Base-by-base conservation (phyloP, 2,888 invertebrate genomes). In the Xylota sylvarum region DNA sequence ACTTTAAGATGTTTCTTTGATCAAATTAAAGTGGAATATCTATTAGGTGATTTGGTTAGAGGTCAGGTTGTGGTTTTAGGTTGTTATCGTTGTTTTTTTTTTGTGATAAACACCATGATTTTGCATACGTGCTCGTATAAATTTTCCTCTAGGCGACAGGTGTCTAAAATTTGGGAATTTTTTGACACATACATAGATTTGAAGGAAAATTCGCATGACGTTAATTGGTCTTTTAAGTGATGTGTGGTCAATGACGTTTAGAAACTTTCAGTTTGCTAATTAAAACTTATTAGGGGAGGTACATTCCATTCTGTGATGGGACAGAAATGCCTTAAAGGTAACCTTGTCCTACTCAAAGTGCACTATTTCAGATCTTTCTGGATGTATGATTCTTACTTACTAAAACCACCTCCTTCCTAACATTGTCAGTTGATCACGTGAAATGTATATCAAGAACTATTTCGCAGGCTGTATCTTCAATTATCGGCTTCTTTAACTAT, bases 11-110 rank as follows among this genome's bases (percentile, higher is more conserved):
- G 17, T 32, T 10, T 37, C 12, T 46, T n/a, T 40, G n/a, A 17
- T 58, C 12, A 37, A 58, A 27, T 46, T 70, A 30, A 56, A 56
- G 30, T 43, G 40, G 69, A 37, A 55, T 52, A 52, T 52, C 65
- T 50, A 35, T 50, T 12, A 9, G 35, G 67, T 55, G 55, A 55
- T 30, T 55, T 55, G 12, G 32, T 58, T 72, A 40, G 60, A 72
- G 72, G 72, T 72, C 72, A 72, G 60, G 2, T 23, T 50, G 37
- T 52, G 14, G 27, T 70, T 56, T 55, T 12, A 3, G 23, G 23
- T 7, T 40, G 32, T 10, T 64, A 32, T 14, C 7, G 27, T 4
- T 23, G 4, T 46, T 62, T 23, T 7, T 37, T 37, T 6, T 32
- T 43, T 58, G 19, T n/a, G 17, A 50, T 35, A 35, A 60, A 50